Evolutionary conservation across 2,797 vertebrate genomes (phyloP).

Genomic region (Semaprochilodus insignis): DNA sequence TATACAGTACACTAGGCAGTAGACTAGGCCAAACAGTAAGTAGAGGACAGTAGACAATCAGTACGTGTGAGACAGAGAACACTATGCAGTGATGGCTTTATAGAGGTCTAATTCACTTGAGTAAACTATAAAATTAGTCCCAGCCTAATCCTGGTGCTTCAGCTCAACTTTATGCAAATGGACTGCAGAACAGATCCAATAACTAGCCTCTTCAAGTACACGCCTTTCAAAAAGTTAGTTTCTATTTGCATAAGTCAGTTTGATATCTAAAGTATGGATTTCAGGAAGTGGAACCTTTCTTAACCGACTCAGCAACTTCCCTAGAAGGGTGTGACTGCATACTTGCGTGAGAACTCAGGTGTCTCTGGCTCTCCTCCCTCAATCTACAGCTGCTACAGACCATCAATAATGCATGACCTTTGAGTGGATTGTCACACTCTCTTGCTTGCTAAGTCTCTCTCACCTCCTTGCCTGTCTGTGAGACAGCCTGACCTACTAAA

Average conservation of each 20-base stretch:
- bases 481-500: slow-evolving; percentile 17
- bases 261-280: not conserved
- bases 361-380: slow-evolving; percentile 25
- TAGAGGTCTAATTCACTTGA: too few species aligned
- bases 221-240: not conserved
- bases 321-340: slow-evolving; percentile 41
- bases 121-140: not conserved
- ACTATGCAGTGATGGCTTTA: not conserved
- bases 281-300: not conserved
- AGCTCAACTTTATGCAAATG: too few species aligned
- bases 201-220: not conserved
- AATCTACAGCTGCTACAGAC: slow-evolving; percentile 36
- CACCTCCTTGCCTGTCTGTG: slow-evolving; percentile 8
- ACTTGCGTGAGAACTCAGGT: slow-evolving; percentile 47
- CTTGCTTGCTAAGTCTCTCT: not conserved
- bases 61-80: not conserved
- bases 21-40: not conserved
- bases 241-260: not conserved
- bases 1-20: not conserved
- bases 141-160: not conserved
- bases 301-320: slow-evolving; percentile 34
- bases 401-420: slow-evolving; percentile 54
- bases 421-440: slow-evolving; percentile 25
- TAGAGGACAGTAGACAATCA: not conserved
- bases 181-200: too few species aligned